These are phyloP conservation scores for Molorchus minor DNA, from an alignment of 2,888 invertebrate genomes.

Conservation along the genomic window DNA sequence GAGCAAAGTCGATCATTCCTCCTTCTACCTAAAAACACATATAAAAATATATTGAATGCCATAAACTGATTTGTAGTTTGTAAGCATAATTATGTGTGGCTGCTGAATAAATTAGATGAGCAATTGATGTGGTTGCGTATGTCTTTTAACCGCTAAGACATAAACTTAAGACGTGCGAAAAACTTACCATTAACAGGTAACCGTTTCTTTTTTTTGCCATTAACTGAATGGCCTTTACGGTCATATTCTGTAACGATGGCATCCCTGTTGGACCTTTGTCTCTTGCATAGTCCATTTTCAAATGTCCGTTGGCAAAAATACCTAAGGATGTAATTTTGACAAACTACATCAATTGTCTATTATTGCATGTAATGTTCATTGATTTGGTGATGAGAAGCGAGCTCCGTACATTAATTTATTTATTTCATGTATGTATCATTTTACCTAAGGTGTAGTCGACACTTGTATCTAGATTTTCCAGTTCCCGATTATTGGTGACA, in stretches of 20 bases:
- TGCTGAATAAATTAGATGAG: no score
- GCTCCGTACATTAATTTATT: no score
- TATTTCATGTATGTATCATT: no score
- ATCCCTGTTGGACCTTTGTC: constrained; percentile 72
- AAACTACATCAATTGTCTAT: no score
- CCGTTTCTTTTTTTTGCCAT: constrained; percentile 73
- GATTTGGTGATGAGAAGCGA: no score
- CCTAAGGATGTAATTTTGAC: no score
- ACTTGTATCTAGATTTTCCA: constrained; percentile 68
- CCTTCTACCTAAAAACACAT: constrained; percentile 74
- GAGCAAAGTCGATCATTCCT: constrained; percentile 86
- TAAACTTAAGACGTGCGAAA: neutral
- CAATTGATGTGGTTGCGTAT: no score
- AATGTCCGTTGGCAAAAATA: constrained; percentile 82
- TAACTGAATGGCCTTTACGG: constrained; percentile 76
- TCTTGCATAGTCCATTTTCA: constrained; percentile 77
- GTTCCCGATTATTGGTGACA: constrained; percentile 74
- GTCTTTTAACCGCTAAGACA: no score
- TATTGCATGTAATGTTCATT: no score
- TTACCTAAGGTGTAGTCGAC: constrained; percentile 82
- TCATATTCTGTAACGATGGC: constrained; percentile 85
- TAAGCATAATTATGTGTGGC: no score
- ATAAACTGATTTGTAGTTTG: no score
- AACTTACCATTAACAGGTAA: constrained; percentile 74
- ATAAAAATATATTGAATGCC: no score